Conservation (phyloP, 2,888 invertebrate genomes). For the Pristionchus arcanus region DNA sequence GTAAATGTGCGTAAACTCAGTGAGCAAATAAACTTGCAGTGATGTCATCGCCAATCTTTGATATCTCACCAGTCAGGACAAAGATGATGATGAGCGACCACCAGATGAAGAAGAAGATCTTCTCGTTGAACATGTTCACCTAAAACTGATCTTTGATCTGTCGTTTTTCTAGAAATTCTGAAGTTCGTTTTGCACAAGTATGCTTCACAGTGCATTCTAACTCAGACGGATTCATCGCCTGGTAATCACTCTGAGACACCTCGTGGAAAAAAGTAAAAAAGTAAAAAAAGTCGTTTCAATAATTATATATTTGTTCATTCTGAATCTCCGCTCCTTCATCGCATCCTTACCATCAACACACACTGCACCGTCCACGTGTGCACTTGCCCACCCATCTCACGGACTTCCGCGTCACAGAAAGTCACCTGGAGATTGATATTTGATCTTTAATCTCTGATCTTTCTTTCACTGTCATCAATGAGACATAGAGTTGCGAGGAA, state of each 20-base stretch:
- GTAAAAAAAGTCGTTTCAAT: no score
- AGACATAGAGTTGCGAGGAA: no score
- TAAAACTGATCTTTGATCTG: slow-evolving; percentile 50
- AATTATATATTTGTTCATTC: no score
- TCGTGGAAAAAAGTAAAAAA: no score
- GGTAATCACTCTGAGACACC: no score
- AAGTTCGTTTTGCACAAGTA: no score
- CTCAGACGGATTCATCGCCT: no score
- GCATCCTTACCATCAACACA: slow-evolving; percentile 72
- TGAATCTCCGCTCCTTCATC: not conserved
- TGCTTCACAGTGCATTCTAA: no score
- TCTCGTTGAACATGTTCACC: slow-evolving; percentile 78
- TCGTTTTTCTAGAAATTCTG: not conserved
- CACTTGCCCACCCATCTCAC: slow-evolving; percentile 69
- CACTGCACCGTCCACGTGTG: slow-evolving; percentile 75
- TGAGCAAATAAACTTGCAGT: no score
- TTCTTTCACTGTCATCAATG: no score
- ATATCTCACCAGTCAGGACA: slow-evolving; percentile 58
- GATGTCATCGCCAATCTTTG: not conserved
- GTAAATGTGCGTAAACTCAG: no score
- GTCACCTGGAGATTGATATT: slow-evolving; percentile 67
- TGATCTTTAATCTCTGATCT: slow-evolving; percentile 23
- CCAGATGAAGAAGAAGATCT: slow-evolving; percentile 72
- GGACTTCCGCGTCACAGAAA: slow-evolving; percentile 75
- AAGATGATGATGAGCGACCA: slow-evolving; percentile 45